A percentile compares a stretch with the other conserved stretches of the same genome.
Conservation (phyloP, 2,888 invertebrate species). For the Thymelicus acteon region DNA sequence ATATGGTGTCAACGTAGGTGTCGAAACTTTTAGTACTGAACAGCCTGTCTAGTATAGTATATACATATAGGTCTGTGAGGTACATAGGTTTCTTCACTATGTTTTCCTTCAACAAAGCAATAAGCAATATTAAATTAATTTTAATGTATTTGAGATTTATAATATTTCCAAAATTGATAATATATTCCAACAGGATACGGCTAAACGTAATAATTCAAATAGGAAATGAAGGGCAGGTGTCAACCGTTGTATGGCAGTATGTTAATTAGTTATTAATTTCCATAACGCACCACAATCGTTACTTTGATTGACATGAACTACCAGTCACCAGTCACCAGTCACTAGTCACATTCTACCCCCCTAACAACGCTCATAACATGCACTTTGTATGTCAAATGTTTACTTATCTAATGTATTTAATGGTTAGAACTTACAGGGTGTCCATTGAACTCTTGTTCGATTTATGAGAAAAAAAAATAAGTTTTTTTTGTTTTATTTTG, state of each 20-base stretch:
- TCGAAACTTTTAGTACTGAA: too few relatives aligned
- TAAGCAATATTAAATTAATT: too few relatives aligned
- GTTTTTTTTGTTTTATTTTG: too few relatives aligned
- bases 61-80: too few relatives aligned
- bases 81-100: too few relatives aligned
- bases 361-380: not conserved
- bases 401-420: not conserved
- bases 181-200: constrained; percentile 6
- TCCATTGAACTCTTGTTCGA: too few relatives aligned
- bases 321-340: not conserved
- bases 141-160: not conserved
- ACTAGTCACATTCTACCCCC: not conserved
- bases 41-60: too few relatives aligned
- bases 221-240: constrained; percentile 10
- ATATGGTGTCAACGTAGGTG: too few relatives aligned
- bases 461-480: too few relatives aligned
- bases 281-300: not conserved
- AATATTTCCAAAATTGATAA: not conserved
- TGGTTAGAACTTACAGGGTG: too few relatives aligned
- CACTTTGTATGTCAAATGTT: not conserved
- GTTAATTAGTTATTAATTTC: not conserved
- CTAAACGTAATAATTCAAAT: constrained; percentile 1
- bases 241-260: not conserved
- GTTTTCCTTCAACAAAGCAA: too few relatives aligned
- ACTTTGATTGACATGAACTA: constrained; percentile 9